Evolutionary conservation across 2,888 invertebrate species (phyloP).

Genomic region (Magallana nippona): DNA sequence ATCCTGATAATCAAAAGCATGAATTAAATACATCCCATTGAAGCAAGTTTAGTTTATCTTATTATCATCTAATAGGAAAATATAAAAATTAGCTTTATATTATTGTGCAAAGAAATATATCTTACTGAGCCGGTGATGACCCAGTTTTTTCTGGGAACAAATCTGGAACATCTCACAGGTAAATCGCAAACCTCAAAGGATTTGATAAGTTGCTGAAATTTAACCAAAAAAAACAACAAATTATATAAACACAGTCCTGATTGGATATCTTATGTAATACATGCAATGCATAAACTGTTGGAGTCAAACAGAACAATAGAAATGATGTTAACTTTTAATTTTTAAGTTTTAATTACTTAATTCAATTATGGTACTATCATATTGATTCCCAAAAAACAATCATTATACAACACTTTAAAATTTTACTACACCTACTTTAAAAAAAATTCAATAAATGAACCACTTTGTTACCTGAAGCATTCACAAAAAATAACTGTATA

Average conservation of each 20-base stretch:
- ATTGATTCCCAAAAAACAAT: no score
- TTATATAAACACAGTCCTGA: neutral
- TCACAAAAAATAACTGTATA: no score
- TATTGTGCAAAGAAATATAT: constrained; percentile 30
- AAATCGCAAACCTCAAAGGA: constrained; percentile 90
- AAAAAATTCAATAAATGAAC: no score
- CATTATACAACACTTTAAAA: no score
- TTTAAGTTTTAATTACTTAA: no score
- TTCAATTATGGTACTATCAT: no score
- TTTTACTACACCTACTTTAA: no score
- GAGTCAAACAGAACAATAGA: no score
- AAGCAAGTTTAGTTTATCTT: no score
- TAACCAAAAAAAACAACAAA: constrained; percentile 34
- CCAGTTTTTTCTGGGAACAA: constrained; percentile 99
- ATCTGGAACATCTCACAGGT: constrained; percentile 96
- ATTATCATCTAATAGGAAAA: no score
- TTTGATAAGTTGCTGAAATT: constrained; percentile 81
- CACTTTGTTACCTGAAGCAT: no score
- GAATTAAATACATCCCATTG: neutral
- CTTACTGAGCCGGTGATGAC: constrained; percentile 93
- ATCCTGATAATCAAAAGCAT: constrained; percentile 76
- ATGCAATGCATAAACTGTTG: neutral
- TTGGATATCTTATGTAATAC: neutral
- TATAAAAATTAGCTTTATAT: neutral
- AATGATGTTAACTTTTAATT: no score